These are phyloP conservation scores for Xylocampa areola DNA, from an alignment of 2,888 invertebrate genomes.

Conservation along the genomic window DNA sequence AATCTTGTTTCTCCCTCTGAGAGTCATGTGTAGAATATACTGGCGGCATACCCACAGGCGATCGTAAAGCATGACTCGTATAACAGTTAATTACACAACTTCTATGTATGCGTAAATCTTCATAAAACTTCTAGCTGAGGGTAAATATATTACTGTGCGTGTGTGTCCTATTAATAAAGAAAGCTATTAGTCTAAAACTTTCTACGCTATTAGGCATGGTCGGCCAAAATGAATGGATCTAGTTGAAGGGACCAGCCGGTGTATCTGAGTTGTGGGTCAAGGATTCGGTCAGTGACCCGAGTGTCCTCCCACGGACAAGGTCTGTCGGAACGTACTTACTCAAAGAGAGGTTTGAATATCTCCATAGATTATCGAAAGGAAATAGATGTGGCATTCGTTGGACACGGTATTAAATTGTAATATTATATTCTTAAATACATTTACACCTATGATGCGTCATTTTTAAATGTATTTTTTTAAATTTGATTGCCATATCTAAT, in stretches of 20 bases:
- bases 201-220: slow-evolving; percentile 45
- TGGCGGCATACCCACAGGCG: not conserved
- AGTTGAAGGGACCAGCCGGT: slow-evolving; percentile 46
- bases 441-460: too few species aligned
- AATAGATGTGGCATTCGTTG: slow-evolving; percentile 12
- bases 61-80: slow-evolving; percentile 27
- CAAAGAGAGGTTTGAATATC: slow-evolving; percentile 23
- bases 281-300: slow-evolving; percentile 79
- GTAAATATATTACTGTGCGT: slow-evolving; percentile 5
- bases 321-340: slow-evolving; percentile 17
- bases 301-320: slow-evolving; percentile 57
- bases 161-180: slow-evolving; percentile 9
- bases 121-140: slow-evolving; percentile 10
- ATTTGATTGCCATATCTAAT: too few species aligned
- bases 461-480: too few species aligned
- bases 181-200: slow-evolving; percentile 33
- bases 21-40: slow-evolving; percentile 15
- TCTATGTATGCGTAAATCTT: slow-evolving; percentile 18
- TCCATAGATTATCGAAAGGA: not conserved
- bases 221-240: slow-evolving; percentile 58
- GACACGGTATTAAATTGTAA: not conserved
- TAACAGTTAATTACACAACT: slow-evolving; percentile 25
- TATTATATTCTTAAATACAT: too few species aligned
- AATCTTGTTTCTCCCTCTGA: slow-evolving; percentile 5
- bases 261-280: slow-evolving; percentile 74